These are phyloP conservation scores for Cephus sareptanus DNA, from an alignment of 2,888 invertebrate species.

Conservation along the genomic window DNA sequence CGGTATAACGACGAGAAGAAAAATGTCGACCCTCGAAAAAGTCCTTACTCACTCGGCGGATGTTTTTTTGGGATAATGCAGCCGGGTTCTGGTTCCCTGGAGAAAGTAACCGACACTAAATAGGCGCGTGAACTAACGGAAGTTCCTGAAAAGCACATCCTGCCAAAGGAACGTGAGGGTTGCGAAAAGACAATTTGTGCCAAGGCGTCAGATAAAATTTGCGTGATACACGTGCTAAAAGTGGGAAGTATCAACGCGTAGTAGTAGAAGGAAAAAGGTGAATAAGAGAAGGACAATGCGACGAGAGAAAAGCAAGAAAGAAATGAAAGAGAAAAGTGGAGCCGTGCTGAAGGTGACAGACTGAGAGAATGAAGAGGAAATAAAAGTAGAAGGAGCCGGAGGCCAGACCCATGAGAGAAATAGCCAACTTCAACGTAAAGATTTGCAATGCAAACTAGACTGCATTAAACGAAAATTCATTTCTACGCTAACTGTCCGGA, in stretches of 20 bases:
- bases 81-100: neutral
- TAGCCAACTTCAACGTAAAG: slow-evolving; percentile 24
- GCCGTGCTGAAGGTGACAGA: neutral
- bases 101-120: neutral
- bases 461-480: slow-evolving; percentile 63
- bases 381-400: neutral
- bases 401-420: slow-evolving; percentile 20
- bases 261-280: slow-evolving; percentile 27
- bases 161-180: neutral
- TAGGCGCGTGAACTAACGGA: neutral
- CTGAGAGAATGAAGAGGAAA: neutral
- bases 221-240: slow-evolving; percentile 16
- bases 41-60: neutral
- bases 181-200: neutral
- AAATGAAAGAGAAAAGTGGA: slow-evolving; percentile 18
- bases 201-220: slow-evolving; percentile 13
- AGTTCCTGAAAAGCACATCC: neutral
- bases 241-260: neutral
- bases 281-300: slow-evolving; percentile 23
- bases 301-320: slow-evolving; percentile 32
- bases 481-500: slow-evolving; percentile 60
- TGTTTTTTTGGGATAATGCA: neutral
- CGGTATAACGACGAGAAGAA: neutral
- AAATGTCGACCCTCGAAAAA: neutral
- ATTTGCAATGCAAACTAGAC: slow-evolving; percentile 64